phyloP scores from a whole-genome alignment of 2,797 vertebrate genomes.

The Carduelis carduelis region DNA sequence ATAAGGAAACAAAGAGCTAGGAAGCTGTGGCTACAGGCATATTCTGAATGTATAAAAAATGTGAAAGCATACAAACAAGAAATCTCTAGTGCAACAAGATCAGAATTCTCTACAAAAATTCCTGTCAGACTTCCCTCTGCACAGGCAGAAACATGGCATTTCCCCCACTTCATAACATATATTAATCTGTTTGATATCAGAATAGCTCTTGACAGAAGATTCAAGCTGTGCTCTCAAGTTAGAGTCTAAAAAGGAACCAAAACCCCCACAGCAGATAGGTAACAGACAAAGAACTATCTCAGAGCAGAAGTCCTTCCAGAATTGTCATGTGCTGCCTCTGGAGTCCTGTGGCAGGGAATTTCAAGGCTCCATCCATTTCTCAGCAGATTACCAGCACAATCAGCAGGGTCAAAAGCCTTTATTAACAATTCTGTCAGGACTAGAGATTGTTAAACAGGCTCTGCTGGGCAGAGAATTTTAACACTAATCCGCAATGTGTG shows the following conservation, averaged over 20 bases:
- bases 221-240: neutral
- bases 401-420: neutral
- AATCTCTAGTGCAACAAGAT: neutral
- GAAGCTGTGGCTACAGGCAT: neutral
- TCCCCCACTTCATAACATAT: neutral
- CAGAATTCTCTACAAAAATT: neutral
- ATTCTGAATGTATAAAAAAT: neutral
- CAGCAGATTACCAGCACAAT: neutral
- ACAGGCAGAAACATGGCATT: neutral
- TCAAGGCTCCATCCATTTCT: neutral
- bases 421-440: neutral
- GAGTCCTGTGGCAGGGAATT: neutral
- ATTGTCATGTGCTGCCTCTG: fast-evolving
- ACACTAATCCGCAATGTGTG: neutral
- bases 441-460: neutral
- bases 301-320: neutral
- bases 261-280: neutral
- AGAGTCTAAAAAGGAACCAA: neutral
- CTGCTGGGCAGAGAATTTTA: neutral
- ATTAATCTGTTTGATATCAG: neutral
- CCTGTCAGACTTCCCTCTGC: neutral
- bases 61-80: neutral
- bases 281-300: neutral
- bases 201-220: neutral
- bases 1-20: neutral